Evolutionary conservation across 2,888 invertebrate species (phyloP).

Genomic region (Noctua pronuba): DNA sequence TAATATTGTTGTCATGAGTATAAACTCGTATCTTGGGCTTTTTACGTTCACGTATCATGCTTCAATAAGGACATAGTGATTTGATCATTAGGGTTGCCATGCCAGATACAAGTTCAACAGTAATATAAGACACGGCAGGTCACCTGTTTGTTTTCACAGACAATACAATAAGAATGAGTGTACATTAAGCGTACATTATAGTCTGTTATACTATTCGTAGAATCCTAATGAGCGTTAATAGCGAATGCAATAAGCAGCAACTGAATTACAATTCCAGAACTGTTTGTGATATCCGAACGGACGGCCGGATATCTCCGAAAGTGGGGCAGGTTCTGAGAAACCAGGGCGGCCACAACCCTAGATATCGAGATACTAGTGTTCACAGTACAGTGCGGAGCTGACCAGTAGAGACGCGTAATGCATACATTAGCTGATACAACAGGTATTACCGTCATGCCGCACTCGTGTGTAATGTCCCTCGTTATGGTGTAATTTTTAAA

Average conservation of each 20-base stretch:
- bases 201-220: slow-evolving; percentile 43
- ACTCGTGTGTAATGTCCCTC: slow-evolving; percentile 19
- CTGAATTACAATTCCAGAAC: slow-evolving; percentile 36
- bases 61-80: slow-evolving; percentile 62
- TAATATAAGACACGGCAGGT: slow-evolving; percentile 15
- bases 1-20: slow-evolving; percentile 66
- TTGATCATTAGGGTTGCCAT: slow-evolving; percentile 54
- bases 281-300: slow-evolving; percentile 53
- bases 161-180: slow-evolving; percentile 46
- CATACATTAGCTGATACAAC: slow-evolving; percentile 56
- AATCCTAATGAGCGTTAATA: slow-evolving; percentile 31
- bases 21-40: slow-evolving; percentile 60
- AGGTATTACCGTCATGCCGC: slow-evolving; percentile 43
- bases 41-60: slow-evolving; percentile 59
- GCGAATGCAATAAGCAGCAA: slow-evolving; percentile 20
- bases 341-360: slow-evolving; percentile 62
- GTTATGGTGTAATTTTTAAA: slow-evolving; percentile 33
- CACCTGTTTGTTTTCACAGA: slow-evolving; percentile 48
- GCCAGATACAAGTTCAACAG: slow-evolving; percentile 13
- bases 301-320: slow-evolving; percentile 60
- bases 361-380: slow-evolving; percentile 52
- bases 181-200: slow-evolving; percentile 35
- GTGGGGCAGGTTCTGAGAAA: slow-evolving; percentile 62
- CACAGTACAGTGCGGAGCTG: slow-evolving; percentile 39
- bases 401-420: slow-evolving; percentile 51